Conservation (phyloP, 1,140 invertebrate species). For the Neodiprion fabricii region DNA sequence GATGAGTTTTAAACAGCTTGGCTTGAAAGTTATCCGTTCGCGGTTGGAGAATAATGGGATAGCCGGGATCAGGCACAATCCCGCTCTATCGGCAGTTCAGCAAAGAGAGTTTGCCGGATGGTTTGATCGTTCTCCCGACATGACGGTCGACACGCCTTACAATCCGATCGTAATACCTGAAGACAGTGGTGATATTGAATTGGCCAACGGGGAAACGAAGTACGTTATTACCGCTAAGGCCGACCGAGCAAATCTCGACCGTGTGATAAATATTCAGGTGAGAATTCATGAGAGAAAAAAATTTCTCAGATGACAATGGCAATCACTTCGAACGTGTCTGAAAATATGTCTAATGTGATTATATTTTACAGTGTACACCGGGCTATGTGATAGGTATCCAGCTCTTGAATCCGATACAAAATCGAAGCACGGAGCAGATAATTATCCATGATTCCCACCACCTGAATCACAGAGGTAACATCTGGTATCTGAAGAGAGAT, state of each 20-base stretch:
- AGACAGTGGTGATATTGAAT: constrained; percentile 66
- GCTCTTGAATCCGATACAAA: constrained; percentile 86
- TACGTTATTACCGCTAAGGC: constrained; percentile 77
- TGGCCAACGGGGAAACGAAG: constrained; percentile 77
- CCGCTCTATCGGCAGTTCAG: constrained; percentile 81
- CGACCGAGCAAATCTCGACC: constrained; percentile 64
- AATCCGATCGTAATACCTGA: constrained; percentile 73
- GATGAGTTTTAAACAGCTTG: constrained; percentile 86
- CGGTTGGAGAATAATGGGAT: constrained; percentile 84
- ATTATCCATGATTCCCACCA: constrained; percentile 77
- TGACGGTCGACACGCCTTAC: constrained; percentile 71
- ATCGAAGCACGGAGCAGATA: constrained; percentile 84
- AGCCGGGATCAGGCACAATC: constrained; percentile 92
- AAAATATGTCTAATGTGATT: constrained; percentile 33
- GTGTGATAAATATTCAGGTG: constrained; percentile 57
- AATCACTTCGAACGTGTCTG: neutral
- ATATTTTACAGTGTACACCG: constrained; percentile 71
- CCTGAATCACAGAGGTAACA: constrained; percentile 65
- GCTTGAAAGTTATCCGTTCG: constrained; percentile 78
- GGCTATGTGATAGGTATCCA: constrained; percentile 83
- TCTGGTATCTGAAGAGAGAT: constrained; percentile 83
- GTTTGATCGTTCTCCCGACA: constrained; percentile 75
- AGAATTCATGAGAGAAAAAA: constrained; percentile 21
- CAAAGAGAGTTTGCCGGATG: constrained; percentile 93
- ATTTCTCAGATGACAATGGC: neutral